Evolutionary conservation across 2,113 vertebrate genomes (phyloP).

Genomic region (Herpetotheres cachinnans): DNA sequence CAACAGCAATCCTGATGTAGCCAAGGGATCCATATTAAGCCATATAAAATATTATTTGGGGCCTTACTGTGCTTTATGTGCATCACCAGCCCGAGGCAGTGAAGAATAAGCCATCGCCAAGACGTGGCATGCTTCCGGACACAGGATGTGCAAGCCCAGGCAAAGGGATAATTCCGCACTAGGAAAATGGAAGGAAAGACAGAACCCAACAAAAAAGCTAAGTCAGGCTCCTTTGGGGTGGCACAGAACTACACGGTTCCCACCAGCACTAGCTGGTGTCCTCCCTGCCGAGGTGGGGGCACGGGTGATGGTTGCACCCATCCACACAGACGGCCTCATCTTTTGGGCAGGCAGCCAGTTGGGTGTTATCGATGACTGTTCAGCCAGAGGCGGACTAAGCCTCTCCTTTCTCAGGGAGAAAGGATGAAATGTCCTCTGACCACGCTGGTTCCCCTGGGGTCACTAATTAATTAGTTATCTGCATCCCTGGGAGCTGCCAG

Average conservation of each 20-base stretch:
- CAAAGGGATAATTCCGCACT: background rate
- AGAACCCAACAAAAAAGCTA: background rate
- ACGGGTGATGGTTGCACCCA: background rate
- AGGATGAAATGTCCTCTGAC: background rate
- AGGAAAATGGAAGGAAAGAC: background rate
- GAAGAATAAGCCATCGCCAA: background rate
- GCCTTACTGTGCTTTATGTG: background rate
- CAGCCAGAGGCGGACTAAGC: background rate
- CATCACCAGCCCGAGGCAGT: background rate
- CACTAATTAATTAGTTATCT: background rate
- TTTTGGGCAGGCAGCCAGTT: background rate
- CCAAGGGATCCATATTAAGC: background rate
- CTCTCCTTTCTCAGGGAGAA: background rate
- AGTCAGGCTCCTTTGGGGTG: background rate
- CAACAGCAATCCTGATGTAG: background rate
- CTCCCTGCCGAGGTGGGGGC: rapidly evolving
- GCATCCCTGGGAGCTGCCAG: background rate
- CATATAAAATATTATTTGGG: background rate
- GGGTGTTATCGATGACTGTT: rapidly evolving
- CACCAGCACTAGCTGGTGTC: background rate
- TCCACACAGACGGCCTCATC: background rate
- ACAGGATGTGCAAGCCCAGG: background rate
- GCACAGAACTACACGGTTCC: rapidly evolving
- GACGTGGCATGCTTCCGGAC: background rate
- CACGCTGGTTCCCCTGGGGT: background rate